Conservation (phyloP, 2,888 invertebrate genomes). For the Alviniconcha strummeri region DNA sequence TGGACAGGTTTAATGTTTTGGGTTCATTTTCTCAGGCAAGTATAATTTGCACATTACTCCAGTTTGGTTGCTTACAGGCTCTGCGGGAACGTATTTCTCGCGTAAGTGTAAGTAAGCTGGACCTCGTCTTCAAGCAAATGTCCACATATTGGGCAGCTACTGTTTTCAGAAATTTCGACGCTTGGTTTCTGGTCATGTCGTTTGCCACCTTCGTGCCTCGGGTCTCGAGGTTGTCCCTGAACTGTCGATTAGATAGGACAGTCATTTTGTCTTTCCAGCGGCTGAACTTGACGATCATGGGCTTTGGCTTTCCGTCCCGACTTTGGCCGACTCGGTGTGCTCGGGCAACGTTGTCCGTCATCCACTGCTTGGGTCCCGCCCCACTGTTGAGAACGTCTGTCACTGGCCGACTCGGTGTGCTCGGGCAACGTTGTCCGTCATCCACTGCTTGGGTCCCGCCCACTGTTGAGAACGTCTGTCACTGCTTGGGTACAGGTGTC, state of each 20-base stretch:
- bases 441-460: background rate
- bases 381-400: background rate
- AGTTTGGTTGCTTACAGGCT: no score
- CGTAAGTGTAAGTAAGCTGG: no score
- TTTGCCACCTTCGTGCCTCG: background rate
- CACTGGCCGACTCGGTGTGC: background rate
- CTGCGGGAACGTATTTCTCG: no score
- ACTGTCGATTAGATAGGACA: background rate
- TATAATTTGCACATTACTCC: no score
- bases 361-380: background rate
- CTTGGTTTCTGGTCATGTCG: constrained; percentile 12
- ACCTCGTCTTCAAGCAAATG: no score
- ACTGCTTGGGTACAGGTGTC: background rate
- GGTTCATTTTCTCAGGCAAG: no score
- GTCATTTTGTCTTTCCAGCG: background rate
- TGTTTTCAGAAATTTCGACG: background rate
- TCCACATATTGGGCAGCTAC: no score
- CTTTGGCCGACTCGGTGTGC: background rate
- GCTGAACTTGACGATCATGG: background rate
- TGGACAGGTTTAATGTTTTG: no score
- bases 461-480: background rate
- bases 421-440: background rate
- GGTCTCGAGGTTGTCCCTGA: background rate
- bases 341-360: background rate
- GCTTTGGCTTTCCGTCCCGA: background rate